These are phyloP conservation scores for Gymnobelideus leadbeateri DNA, from an alignment of 2,113 vertebrate genomes.

Conservation along the genomic window DNA sequence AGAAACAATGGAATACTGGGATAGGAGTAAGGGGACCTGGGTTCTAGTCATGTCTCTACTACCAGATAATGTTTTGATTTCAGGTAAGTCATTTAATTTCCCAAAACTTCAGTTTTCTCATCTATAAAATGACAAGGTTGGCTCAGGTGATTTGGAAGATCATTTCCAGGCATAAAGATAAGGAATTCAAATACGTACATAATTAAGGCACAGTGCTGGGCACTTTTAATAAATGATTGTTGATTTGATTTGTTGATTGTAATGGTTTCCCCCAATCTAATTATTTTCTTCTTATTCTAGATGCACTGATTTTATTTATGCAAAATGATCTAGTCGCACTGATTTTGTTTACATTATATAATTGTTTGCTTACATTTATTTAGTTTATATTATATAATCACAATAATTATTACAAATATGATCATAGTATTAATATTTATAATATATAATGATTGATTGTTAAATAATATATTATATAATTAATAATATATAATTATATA, in stretches of 20 bases:
- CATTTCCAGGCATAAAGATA: constrained; percentile 4
- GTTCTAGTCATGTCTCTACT: constrained; percentile 1
- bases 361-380: background rate
- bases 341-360: background rate
- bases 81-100: background rate
- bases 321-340: background rate
- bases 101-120: background rate
- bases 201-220: background rate
- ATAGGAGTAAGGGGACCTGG: background rate
- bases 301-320: background rate
- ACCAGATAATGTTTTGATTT: constrained; percentile 3
- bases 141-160: background rate
- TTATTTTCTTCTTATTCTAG: background rate
- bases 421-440: no score
- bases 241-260: background rate
- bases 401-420: no score
- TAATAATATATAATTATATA: no score
- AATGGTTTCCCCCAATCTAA: background rate
- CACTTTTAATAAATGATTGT: background rate
- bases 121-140: background rate
- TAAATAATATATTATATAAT: no score
- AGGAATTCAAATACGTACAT: background rate
- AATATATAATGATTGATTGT: no score
- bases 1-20: background rate
- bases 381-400: no score